These are phyloP conservation scores for Catharus minimus DNA, from an alignment of 2,113 vertebrate genomes.

Conservation along the genomic window DNA sequence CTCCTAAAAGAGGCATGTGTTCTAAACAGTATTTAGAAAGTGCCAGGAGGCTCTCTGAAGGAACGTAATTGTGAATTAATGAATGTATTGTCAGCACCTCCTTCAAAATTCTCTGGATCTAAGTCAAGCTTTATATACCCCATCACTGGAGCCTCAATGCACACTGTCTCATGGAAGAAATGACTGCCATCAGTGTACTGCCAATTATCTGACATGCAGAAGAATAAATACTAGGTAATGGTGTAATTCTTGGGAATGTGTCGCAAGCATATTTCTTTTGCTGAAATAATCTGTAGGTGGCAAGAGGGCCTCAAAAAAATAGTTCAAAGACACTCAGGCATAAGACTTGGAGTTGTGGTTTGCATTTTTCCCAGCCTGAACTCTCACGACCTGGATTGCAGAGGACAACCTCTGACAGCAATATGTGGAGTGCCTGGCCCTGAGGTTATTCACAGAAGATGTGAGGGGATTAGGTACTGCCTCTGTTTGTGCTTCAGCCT, in stretches of 20 bases:
- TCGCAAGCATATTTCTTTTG: background rate
- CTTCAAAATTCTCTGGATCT: conserved; percentile 21
- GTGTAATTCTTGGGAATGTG: background rate
- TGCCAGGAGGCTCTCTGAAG: conserved; percentile 29
- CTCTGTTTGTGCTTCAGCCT: background rate
- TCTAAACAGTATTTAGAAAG: conserved; percentile 23
- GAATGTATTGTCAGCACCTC: conserved; percentile 43
- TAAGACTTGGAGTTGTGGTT: background rate
- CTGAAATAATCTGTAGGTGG: conserved; percentile 42
- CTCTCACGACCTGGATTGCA: background rate
- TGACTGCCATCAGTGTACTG: background rate
- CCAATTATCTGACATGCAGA: background rate
- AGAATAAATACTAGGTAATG: background rate
- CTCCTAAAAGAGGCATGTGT: conserved; percentile 19
- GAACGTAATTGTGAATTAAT: conserved; percentile 25
- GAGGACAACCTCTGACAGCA: background rate
- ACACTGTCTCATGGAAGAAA: background rate
- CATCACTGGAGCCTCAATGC: background rate
- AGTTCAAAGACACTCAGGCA: background rate
- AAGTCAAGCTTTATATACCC: conserved; percentile 20
- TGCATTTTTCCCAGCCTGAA: background rate
- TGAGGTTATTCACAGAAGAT: rapidly evolving
- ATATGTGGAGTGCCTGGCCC: background rate
- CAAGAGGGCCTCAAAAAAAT: conserved; percentile 31
- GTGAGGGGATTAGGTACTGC: background rate